Conservation (phyloP, 1,140 invertebrate species). For the Magallana ariakensis region DNA sequence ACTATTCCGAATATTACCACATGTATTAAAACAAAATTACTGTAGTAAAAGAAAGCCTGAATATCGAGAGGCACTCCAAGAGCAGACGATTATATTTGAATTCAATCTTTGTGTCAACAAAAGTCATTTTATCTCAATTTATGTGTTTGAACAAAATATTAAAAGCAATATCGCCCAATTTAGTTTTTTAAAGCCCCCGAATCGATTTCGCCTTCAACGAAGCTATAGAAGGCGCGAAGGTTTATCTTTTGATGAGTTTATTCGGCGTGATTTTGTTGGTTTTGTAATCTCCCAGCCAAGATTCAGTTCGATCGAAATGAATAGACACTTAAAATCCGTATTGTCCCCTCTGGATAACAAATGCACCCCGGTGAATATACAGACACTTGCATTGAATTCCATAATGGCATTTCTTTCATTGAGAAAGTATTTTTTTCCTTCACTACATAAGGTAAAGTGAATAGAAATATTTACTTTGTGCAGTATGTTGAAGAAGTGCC, state of each 20-base stretch:
- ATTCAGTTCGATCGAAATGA: neutral
- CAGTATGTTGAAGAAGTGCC: neutral
- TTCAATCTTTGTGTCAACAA: slow-evolving; percentile 10
- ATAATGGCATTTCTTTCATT: neutral
- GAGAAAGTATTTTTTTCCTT: neutral
- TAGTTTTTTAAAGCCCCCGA: neutral
- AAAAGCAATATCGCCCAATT: slow-evolving; percentile 18
- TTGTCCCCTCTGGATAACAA: neutral
- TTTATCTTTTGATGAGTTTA: slow-evolving; percentile 18
- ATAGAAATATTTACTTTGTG: neutral
- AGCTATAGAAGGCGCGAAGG: neutral
- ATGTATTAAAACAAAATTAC: no score
- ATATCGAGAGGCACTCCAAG: no score
- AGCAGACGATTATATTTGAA: neutral
- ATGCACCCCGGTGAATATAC: neutral
- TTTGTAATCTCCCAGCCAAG: neutral
- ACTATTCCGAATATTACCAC: no score
- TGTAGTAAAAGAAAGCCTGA: no score
- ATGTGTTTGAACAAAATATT: slow-evolving; percentile 29
- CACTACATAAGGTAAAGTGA: neutral
- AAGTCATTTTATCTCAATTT: slow-evolving; percentile 21
- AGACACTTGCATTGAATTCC: neutral
- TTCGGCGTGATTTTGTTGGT: slow-evolving; percentile 23
- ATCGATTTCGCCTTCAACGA: slow-evolving; percentile 11
- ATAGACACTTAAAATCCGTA: neutral